A percentile compares a stretch with the other conserved stretches of the same genome.
These are phyloP conservation scores for Pogonomyrmex barbatus DNA, from an alignment of 1,140 invertebrate genomes.

Conservation along the genomic window DNA sequence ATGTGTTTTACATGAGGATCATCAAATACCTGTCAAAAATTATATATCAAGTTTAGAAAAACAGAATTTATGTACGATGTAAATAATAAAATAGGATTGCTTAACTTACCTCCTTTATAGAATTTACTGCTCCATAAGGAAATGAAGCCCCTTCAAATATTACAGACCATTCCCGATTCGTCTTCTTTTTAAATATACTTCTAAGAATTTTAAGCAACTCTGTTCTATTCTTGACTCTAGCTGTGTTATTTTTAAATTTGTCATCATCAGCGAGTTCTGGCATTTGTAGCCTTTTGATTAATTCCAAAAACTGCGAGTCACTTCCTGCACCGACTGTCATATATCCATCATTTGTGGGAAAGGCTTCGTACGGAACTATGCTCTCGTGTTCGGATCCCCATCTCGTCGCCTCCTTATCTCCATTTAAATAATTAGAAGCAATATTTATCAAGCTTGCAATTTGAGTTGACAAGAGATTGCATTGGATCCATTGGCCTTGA, in stretches of 20 bases:
- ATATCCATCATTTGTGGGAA: constrained; percentile 93
- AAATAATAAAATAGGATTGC: constrained; percentile 19
- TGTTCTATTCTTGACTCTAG: constrained; percentile 92
- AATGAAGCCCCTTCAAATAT: constrained; percentile 92
- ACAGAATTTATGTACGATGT: constrained; percentile 43
- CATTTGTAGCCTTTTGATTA: constrained; percentile 89
- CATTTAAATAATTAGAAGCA: constrained; percentile 96
- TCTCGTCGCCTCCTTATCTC: constrained; percentile 90
- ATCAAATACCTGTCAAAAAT: constrained; percentile 89
- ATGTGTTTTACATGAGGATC: constrained; percentile 94
- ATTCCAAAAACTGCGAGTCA: constrained; percentile 91
- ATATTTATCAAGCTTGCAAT: constrained; percentile 95
- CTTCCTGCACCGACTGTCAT: constrained; percentile 95
- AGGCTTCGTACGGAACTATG: constrained; percentile 97
- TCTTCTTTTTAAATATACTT: constrained; percentile 89
- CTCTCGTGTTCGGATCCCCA: constrained; percentile 97
- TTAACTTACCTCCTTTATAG: constrained; percentile 88
- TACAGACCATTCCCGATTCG: constrained; percentile 91
- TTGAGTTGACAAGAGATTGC: constrained; percentile 97
- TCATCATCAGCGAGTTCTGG: constrained; percentile 88
- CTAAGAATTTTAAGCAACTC: constrained; percentile 89
- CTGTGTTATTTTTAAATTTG: constrained; percentile 91
- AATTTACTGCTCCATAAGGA: constrained; percentile 96
- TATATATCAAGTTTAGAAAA: background rate
- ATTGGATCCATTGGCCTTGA: constrained; percentile 96